phyloP scores from a whole-genome alignment of 2,888 invertebrate genomes.

The Eupithecia pulchellata region DNA sequence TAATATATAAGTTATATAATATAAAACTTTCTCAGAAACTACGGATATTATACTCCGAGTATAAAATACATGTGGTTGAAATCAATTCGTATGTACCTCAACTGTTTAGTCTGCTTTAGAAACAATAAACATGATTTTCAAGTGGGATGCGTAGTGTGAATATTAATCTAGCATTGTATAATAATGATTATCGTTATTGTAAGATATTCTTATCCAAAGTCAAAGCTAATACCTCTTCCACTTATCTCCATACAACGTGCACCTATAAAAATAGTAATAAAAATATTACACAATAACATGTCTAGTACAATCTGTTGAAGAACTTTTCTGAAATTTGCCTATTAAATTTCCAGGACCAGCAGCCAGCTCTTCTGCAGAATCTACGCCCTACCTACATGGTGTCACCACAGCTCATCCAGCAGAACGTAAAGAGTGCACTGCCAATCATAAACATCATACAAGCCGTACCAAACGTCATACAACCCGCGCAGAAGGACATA shows the following conservation, averaged over 20 bases:
- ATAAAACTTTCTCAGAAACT: no score
- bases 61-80: neutral
- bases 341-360: conserved; percentile 69
- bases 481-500: conserved; percentile 41
- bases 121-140: conserved; percentile 18
- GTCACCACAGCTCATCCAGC: conserved; percentile 53
- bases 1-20: no score
- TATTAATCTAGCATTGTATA: conserved; percentile 11
- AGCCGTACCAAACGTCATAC: conserved; percentile 45
- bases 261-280: no score
- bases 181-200: conserved; percentile 33
- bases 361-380: conserved; percentile 53
- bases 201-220: conserved; percentile 53
- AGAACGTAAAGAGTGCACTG: conserved; percentile 54
- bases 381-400: conserved; percentile 60
- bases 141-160: conserved; percentile 30
- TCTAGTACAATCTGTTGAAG: conserved; percentile 16
- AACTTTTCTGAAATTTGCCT: conserved; percentile 46
- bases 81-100: neutral
- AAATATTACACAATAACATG: no score
- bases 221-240: conserved; percentile 62
- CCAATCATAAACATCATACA: conserved; percentile 67
- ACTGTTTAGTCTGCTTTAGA: neutral
- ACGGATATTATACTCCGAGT: neutral
- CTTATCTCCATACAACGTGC: conserved; percentile 52